A percentile compares a stretch with the other conserved stretches of the same genome.
Conservation (phyloP, 2,888 invertebrate genomes). For the Aspidapion aeneum region DNA sequence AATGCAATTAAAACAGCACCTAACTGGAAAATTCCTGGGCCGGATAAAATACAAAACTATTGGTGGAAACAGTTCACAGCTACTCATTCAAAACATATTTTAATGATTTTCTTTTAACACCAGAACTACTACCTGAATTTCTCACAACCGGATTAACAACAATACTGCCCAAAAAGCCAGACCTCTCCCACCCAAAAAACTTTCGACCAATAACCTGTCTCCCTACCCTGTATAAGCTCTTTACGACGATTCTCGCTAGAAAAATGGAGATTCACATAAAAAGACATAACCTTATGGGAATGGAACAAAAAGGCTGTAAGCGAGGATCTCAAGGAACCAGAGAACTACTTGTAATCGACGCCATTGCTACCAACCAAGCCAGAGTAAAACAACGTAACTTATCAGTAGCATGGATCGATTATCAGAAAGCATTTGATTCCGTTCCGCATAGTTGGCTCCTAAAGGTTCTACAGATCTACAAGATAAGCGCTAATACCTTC, state of each 20-base stretch:
- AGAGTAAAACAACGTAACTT: background rate
- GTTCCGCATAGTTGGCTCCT: background rate
- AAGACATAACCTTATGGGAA: background rate
- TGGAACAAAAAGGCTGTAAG: background rate
- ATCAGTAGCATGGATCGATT: background rate
- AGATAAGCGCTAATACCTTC: too few relatives aligned
- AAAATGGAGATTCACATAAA: background rate
- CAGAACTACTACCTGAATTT: too few relatives aligned
- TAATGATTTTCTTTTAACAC: too few relatives aligned
- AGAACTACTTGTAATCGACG: conserved; percentile 1
- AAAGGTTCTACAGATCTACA: background rate
- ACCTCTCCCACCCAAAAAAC: too few relatives aligned
- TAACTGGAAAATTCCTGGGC: too few relatives aligned
- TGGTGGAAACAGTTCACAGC: too few relatives aligned
- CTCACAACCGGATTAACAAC: too few relatives aligned
- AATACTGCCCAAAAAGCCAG: too few relatives aligned
- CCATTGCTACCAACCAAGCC: background rate
- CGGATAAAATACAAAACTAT: too few relatives aligned
- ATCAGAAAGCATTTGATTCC: background rate
- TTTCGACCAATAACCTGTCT: background rate
- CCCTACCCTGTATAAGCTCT: background rate
- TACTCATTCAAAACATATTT: too few relatives aligned
- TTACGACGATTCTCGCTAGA: background rate
- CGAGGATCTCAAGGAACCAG: background rate
- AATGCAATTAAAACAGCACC: too few relatives aligned